phyloP scores from a whole-genome alignment of 2,888 invertebrate genomes.

The Caenorhabditis panamensis region DNA sequence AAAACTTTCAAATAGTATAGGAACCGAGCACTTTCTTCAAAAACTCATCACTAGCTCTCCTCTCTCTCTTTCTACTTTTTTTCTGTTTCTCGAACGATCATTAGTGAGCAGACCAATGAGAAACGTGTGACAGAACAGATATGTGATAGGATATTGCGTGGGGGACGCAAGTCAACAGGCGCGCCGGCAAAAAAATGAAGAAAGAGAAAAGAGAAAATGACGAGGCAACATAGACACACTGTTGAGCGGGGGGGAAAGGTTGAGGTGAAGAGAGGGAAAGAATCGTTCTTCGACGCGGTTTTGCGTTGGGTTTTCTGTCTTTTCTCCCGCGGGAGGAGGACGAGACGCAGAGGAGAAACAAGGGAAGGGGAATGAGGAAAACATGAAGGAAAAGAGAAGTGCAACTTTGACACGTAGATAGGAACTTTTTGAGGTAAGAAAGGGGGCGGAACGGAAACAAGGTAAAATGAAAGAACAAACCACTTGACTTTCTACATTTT shows the following conservation, averaged over 20 bases:
- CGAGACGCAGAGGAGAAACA: slow-evolving; percentile 1
- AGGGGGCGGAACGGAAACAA: neutral
- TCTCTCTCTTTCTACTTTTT: neutral
- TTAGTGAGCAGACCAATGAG: slow-evolving; percentile 1
- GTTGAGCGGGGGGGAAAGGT: neutral
- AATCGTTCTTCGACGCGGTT: slow-evolving; percentile 22
- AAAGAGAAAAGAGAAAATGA: slow-evolving; percentile 3
- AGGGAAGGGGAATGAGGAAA: slow-evolving; percentile 2
- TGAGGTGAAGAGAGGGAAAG: slow-evolving; percentile 24
- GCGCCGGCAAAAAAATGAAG: neutral
- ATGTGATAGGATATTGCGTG: slow-evolving; percentile 28
- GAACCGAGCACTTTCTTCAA: too few relatives aligned
- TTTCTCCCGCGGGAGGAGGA: neutral
- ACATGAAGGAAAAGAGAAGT: slow-evolving; percentile 6
- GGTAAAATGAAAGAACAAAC: too few relatives aligned
- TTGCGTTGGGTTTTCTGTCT: too few relatives aligned
- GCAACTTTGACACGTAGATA: neutral
- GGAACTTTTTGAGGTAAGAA: slow-evolving; percentile 11
- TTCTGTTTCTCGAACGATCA: neutral
- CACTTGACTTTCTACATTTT: too few relatives aligned
- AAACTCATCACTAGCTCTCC: too few relatives aligned
- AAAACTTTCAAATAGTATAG: too few relatives aligned
- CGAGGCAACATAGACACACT: slow-evolving; percentile 1
- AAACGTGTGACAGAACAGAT: slow-evolving; percentile 32
- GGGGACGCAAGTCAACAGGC: neutral